Evolutionary conservation across 2,888 invertebrate species (phyloP).

Genomic region (Pherbina coryleti): DNA sequence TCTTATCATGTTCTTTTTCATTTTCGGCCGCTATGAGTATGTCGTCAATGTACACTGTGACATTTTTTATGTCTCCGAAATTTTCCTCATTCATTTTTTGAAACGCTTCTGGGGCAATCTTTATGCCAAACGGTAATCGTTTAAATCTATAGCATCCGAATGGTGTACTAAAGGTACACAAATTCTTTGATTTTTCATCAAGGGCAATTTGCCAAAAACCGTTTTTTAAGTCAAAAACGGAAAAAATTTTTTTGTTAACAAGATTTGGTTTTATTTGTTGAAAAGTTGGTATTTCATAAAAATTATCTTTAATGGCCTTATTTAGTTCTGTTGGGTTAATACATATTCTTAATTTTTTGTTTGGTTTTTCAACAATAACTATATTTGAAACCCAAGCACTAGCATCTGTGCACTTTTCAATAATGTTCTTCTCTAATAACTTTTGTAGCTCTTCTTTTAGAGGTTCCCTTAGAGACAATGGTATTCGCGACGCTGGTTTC

Average conservation of each 20-base stretch:
- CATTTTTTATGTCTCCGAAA: slow-evolving; percentile 34
- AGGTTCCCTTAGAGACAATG: too few relatives aligned
- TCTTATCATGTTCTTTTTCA: slow-evolving; percentile 19
- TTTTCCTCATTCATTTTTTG: slow-evolving; percentile 37
- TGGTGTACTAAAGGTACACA: slow-evolving; percentile 42
- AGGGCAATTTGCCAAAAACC: slow-evolving; percentile 38
- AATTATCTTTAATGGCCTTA: slow-evolving; percentile 37
- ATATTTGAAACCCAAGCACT: slow-evolving; percentile 38
- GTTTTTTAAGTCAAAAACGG: slow-evolving; percentile 30
- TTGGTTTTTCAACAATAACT: slow-evolving; percentile 16
- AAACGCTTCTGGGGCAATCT: slow-evolving; percentile 44
- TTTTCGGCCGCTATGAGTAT: background rate
- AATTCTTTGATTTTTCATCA: slow-evolving; percentile 29
- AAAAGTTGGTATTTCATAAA: slow-evolving; percentile 44
- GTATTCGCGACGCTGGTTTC: too few relatives aligned
- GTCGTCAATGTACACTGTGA: slow-evolving; percentile 12
- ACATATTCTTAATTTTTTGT: slow-evolving; percentile 42
- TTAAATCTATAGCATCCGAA: slow-evolving; percentile 40
- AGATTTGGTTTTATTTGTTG: slow-evolving; percentile 42
- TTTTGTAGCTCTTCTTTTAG: background rate
- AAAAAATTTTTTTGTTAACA: slow-evolving; percentile 47
- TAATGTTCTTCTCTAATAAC: slow-evolving; percentile 22
- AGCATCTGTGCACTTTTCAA: slow-evolving; percentile 25
- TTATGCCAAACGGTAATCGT: slow-evolving; percentile 39
- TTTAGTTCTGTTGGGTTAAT: slow-evolving; percentile 43